These are phyloP conservation scores for Dryococelus australis DNA, from an alignment of 2,888 invertebrate genomes.

Conservation along the genomic window DNA sequence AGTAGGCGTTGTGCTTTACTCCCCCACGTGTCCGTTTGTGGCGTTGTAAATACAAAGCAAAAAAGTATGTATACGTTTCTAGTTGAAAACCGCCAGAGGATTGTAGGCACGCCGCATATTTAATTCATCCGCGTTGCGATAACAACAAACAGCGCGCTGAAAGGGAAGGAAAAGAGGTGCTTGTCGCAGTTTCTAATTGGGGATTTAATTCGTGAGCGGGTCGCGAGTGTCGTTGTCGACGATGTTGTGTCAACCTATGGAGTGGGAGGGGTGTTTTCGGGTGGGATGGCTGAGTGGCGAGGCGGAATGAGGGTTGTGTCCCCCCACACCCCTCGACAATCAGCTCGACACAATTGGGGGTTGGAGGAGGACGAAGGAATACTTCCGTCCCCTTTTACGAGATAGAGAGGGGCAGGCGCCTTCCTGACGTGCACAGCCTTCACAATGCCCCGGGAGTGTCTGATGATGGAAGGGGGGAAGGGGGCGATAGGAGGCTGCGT, in stretches of 20 bases:
- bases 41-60: background rate
- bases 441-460: background rate
- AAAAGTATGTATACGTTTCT: background rate
- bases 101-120: background rate
- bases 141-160: background rate
- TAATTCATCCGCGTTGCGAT: background rate
- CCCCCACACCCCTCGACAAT: background rate
- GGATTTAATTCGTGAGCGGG: background rate
- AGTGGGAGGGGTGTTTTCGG: background rate
- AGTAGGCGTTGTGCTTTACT: too few relatives aligned
- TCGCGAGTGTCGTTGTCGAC: background rate
- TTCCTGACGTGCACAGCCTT: background rate
- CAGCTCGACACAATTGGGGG: background rate
- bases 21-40: background rate
- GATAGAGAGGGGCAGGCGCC: too few relatives aligned
- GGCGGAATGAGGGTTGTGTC: background rate
- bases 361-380: background rate
- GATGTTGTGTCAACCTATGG: background rate
- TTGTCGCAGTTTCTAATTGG: constrained; percentile 9
- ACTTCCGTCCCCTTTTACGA: background rate
- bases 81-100: background rate
- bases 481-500: background rate
- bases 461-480: background rate
- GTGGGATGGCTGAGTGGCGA: background rate
- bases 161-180: background rate